phyloP scores from a whole-genome alignment of 2,113 vertebrate species.

The Amia ocellicauda region DNA sequence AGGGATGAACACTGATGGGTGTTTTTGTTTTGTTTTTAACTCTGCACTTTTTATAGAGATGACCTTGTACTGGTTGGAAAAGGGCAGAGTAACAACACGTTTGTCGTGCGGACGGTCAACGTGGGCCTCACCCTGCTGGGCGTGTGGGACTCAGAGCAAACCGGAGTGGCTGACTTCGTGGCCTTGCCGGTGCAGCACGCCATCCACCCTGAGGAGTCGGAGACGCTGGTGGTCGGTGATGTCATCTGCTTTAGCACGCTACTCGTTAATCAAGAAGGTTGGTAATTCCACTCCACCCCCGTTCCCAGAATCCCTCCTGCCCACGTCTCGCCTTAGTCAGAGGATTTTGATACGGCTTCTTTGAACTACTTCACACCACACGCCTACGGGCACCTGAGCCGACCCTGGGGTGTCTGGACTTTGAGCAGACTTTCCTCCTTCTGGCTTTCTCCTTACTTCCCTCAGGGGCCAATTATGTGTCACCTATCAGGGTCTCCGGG shows the following conservation, averaged over 20 bases:
- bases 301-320: neutral
- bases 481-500: no score
- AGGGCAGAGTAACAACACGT: constrained; percentile 77
- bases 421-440: no score
- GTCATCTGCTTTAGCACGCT: constrained; percentile 62
- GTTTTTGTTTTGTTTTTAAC: constrained; percentile 7
- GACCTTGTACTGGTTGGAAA: constrained; percentile 84
- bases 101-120: constrained; percentile 56
- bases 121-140: constrained; percentile 67
- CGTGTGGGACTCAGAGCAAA: constrained; percentile 65
- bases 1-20: neutral
- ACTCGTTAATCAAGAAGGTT: constrained; percentile 57
- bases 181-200: constrained; percentile 80
- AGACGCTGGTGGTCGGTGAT: constrained; percentile 60
- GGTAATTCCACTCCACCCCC: neutral
- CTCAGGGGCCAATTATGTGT: no score
- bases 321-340: no score
- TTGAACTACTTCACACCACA: no score
- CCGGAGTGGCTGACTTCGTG: constrained; percentile 75
- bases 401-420: no score
- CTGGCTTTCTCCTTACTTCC: no score
- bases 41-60: constrained; percentile 70
- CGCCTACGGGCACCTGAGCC: no score
- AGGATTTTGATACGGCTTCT: no score
- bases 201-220: constrained; percentile 68